These are phyloP conservation scores for Panagrolaimus sp. DNA, from an alignment of 1,140 invertebrate genomes.

Conservation along the genomic window DNA sequence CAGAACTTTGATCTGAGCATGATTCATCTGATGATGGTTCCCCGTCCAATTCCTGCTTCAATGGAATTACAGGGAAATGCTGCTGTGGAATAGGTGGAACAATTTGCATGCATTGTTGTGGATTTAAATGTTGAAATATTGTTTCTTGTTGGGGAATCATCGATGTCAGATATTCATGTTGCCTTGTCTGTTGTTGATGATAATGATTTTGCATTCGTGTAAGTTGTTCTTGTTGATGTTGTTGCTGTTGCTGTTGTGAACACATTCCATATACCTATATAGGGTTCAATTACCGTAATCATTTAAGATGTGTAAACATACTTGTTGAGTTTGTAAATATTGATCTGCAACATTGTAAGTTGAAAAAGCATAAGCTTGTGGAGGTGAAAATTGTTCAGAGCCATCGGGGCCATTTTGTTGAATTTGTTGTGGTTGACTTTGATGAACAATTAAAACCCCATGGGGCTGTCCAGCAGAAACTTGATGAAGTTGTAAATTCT, in stretches of 20 bases:
- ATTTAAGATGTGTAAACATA: background rate
- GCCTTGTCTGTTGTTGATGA: background rate
- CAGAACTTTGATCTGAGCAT: background rate
- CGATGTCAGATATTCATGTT: background rate
- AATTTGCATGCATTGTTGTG: constrained; percentile 2
- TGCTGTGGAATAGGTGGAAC: background rate
- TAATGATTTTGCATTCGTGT: constrained; percentile 5
- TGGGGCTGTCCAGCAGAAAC: background rate
- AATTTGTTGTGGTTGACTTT: background rate
- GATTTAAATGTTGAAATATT: constrained; percentile 1
- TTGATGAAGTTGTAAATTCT: constrained; percentile 13
- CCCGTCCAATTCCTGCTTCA: background rate
- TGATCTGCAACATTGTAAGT: constrained; percentile 3
- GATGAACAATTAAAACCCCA: constrained; percentile 1
- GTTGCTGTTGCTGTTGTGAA: constrained; percentile 2
- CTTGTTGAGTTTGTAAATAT: constrained; percentile 5
- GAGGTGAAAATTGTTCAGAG: background rate
- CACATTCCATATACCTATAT: constrained; percentile 13
- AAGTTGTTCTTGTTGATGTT: background rate
- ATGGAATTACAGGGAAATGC: background rate
- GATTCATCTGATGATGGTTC: background rate
- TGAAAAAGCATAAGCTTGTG: background rate
- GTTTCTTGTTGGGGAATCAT: constrained; percentile 5
- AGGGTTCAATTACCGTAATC: background rate
- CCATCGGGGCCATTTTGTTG: background rate